Percentiles rank a stretch among this genome's conserved stretches.
These are phyloP conservation scores for Bruchidius siliquastri DNA, from an alignment of 2,888 invertebrate species.

Conservation along the genomic window DNA sequence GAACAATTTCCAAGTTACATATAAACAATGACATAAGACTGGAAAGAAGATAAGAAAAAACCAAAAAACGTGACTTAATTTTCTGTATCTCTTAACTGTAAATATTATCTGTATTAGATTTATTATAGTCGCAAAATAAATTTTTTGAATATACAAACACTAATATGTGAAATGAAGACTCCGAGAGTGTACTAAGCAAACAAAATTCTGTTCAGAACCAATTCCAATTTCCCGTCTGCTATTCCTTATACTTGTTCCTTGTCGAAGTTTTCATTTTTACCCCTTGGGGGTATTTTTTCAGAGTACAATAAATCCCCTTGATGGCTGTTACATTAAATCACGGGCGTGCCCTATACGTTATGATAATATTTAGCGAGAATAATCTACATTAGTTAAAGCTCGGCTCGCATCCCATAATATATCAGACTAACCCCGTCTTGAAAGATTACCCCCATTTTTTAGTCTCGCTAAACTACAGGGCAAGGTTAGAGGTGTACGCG, in stretches of 20 bases:
- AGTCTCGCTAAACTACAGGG: not conserved
- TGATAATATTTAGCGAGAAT: not conserved
- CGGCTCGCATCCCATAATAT: not conserved
- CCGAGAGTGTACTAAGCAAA: too few species aligned
- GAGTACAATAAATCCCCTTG: not conserved
- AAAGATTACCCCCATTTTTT: not conserved
- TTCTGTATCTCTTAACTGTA: too few species aligned
- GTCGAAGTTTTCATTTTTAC: not conserved
- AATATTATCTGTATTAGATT: too few species aligned
- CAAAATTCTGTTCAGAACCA: too few species aligned
- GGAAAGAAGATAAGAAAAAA: too few species aligned
- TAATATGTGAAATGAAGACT: too few species aligned
- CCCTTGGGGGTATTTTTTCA: not conserved
- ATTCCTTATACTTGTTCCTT: not conserved
- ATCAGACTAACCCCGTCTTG: not conserved
- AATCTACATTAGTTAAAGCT: not conserved
- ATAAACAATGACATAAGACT: too few species aligned
- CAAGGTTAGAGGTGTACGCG: not conserved
- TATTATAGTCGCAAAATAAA: too few species aligned
- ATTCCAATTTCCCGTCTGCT: not conserved
- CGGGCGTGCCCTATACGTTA: not conserved
- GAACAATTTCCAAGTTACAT: too few species aligned
- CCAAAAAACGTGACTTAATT: too few species aligned
- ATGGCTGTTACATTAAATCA: not conserved
- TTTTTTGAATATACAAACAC: too few species aligned